Evolutionary conservation across 2,797 vertebrate species (phyloP).

Genomic region (Heteromormyrus szaboi): DNA sequence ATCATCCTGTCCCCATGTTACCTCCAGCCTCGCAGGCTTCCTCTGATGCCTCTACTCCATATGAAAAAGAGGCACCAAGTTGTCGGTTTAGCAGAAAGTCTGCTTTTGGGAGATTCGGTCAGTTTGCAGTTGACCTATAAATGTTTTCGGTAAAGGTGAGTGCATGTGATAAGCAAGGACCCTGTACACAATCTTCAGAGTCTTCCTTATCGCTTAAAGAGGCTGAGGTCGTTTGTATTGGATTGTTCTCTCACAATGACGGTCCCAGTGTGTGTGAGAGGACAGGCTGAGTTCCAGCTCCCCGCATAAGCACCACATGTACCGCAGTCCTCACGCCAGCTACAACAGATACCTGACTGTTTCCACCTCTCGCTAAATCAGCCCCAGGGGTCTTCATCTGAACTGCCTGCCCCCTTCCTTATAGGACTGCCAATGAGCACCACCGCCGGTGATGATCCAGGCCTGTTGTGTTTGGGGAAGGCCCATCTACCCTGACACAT

Average conservation of each 20-base stretch:
- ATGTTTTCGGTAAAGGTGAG: neutral
- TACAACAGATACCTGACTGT: constrained; percentile 4
- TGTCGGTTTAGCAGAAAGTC: neutral
- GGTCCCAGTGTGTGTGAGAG: neutral
- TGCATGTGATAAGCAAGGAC: neutral
- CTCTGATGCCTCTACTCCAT: neutral
- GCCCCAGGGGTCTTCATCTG: constrained; percentile 3
- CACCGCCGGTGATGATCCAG: neutral
- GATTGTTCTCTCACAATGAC: neutral
- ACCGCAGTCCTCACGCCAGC: neutral
- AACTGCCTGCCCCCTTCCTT: neutral
- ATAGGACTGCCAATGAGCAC: neutral
- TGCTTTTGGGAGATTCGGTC: neutral
- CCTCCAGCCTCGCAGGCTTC: neutral
- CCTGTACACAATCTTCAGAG: neutral
- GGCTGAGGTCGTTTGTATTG: neutral
- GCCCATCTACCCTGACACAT: constrained; percentile 10
- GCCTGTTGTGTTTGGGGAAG: constrained; percentile 18
- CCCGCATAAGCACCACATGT: neutral
- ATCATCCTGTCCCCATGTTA: neutral
- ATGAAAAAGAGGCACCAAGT: neutral
- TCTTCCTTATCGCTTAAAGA: neutral
- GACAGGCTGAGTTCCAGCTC: neutral
- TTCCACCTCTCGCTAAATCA: neutral
- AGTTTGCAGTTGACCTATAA: neutral